A percentile compares a stretch with the other conserved stretches of the same genome.
phyloP scores from a whole-genome alignment of 2,113 vertebrate species.

The Alectura lathami region DNA sequence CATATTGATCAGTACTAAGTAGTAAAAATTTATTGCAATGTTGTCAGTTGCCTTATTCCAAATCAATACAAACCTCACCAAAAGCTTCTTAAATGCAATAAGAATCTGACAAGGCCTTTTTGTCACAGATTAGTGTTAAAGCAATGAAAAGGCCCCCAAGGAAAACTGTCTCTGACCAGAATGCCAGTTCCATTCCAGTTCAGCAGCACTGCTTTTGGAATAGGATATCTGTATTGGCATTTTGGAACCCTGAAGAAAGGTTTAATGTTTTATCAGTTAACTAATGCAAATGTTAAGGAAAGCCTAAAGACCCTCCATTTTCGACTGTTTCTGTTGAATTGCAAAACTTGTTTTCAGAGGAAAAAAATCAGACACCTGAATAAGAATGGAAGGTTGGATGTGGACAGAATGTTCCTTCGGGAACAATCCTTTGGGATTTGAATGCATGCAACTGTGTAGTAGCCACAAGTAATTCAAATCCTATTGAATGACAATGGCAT shows the following conservation, averaged over 20 bases:
- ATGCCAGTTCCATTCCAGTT: constrained; percentile 53
- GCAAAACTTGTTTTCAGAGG: neutral
- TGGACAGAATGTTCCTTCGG: neutral
- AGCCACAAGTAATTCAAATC: neutral
- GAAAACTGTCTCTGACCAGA: constrained; percentile 69
- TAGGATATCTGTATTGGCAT: constrained; percentile 54
- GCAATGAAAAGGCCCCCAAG: constrained; percentile 75
- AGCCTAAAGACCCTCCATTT: neutral
- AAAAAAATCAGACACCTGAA: neutral
- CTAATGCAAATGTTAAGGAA: constrained; percentile 25
- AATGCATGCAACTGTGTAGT: neutral
- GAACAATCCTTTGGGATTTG: neutral
- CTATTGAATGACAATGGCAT: neutral
- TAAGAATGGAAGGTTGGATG: neutral
- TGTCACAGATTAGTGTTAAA: constrained; percentile 82
- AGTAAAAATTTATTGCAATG: constrained; percentile 87
- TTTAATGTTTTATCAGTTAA: constrained; percentile 13
- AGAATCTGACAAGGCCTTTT: constrained; percentile 79
- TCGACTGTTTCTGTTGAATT: neutral
- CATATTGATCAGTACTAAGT: constrained; percentile 88
- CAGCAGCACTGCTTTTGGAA: neutral
- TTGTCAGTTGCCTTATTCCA: constrained; percentile 78
- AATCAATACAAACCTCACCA: constrained; percentile 88
- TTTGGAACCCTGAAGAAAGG: neutral
- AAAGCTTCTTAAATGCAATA: constrained; percentile 81